Percentiles rank a stretch among this genome's conserved stretches.
phyloP scores from a whole-genome alignment of 2,797 vertebrate species.

The Sylvilagus floridanus region DNA sequence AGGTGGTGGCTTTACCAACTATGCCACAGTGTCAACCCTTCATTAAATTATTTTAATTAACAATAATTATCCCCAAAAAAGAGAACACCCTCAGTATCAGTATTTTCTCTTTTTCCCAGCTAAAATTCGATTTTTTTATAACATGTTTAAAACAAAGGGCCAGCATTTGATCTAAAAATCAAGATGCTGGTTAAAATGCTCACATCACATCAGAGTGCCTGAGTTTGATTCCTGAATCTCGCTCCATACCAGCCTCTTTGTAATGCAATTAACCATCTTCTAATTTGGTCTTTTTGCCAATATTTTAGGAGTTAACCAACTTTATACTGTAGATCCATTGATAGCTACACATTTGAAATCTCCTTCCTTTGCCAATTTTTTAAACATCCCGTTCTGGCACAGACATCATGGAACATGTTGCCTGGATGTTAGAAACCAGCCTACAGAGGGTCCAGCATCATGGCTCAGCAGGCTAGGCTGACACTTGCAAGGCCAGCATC shows the following conservation, averaged over 20 bases:
- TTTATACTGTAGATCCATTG: background rate
- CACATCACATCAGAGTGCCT: no score
- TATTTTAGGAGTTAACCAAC: background rate
- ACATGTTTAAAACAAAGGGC: background rate
- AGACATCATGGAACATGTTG: background rate
- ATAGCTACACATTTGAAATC: constrained; percentile 32
- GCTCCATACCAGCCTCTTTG: background rate
- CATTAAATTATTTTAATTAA: no score
- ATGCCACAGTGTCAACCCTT: no score
- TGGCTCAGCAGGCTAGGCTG: no score
- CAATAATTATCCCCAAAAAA: no score
- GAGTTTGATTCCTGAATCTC: no score
- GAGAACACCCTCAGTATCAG: no score
- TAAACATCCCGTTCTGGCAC: background rate
- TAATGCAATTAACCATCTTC: background rate
- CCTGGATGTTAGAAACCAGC: background rate
- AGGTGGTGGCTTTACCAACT: no score
- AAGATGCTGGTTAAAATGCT: no score
- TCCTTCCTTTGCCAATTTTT: background rate
- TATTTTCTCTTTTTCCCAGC: background rate
- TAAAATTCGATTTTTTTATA: background rate
- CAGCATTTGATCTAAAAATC: no score
- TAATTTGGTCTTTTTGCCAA: background rate
- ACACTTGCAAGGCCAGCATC: no score
- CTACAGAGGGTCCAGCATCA: background rate